Evolutionary conservation across 2,113 vertebrate species (phyloP).

Genomic region (Vicugna pacos): DNA sequence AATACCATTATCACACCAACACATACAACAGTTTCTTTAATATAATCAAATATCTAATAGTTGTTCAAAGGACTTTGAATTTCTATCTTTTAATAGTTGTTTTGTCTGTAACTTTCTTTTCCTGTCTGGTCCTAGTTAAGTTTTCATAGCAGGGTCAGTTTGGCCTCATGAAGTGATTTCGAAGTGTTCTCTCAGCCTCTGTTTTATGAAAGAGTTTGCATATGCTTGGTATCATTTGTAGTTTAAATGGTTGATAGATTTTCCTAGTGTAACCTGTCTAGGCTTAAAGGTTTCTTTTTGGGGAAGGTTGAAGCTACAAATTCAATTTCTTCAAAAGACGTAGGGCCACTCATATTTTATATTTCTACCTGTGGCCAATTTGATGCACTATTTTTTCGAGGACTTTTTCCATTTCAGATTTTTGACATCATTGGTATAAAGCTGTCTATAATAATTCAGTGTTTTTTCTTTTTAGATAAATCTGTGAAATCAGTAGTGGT

Average conservation of each 20-base stretch:
- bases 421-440: conserved; percentile 27
- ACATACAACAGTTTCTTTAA: not conserved
- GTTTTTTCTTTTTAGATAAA: conserved; percentile 30
- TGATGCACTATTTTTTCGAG: not conserved
- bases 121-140: not conserved
- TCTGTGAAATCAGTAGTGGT: not conserved
- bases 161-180: not conserved
- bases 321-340: conserved; percentile 21
- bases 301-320: conserved; percentile 14
- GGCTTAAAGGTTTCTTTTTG: not conserved
- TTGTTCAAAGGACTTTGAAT: not conserved
- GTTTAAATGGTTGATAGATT: not conserved
- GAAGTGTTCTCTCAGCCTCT: not conserved
- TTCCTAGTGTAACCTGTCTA: not conserved
- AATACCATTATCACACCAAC: not conserved
- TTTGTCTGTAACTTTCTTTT: conserved; percentile 7
- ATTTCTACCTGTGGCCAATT: not conserved
- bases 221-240: not conserved
- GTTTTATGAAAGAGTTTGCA: not conserved
- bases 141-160: not conserved
- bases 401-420: not conserved
- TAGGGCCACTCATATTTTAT: not conserved
- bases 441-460: not conserved
- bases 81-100: not conserved
- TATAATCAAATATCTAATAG: not conserved